Percentiles rank a stretch among this genome's conserved stretches.
Evolutionary conservation across 2,113 vertebrate genomes (phyloP).

Genomic region (Phalacrocorax pelagicus): DNA sequence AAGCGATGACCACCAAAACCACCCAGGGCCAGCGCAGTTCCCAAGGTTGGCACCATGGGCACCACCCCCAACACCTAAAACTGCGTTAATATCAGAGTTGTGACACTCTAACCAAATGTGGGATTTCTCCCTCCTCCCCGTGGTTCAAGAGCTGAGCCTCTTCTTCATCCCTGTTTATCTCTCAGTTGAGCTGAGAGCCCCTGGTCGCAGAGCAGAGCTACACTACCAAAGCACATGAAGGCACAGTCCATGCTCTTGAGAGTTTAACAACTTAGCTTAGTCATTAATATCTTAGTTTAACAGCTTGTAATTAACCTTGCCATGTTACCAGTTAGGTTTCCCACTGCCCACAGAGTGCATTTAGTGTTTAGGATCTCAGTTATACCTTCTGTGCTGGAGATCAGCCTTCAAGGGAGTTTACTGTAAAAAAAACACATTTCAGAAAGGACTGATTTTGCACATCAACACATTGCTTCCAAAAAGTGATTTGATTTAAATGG

Average conservation of each 20-base stretch:
- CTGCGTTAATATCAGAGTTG: not conserved
- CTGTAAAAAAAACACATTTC: not conserved
- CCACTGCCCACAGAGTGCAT: not conserved
- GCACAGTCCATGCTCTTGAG: not conserved
- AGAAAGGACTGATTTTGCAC: not conserved
- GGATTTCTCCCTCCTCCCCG: not conserved
- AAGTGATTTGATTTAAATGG: not conserved
- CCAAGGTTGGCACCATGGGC: not conserved
- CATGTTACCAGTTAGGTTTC: not conserved
- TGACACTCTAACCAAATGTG: fast-evolving
- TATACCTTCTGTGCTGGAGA: not conserved
- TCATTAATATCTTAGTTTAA: not conserved
- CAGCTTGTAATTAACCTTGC: not conserved
- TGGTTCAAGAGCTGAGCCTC: not conserved
- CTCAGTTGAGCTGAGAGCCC: not conserved
- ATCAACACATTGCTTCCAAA: not conserved
- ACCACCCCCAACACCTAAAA: not conserved
- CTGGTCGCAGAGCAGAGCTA: not conserved
- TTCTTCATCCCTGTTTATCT: not conserved
- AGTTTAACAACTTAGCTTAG: not conserved
- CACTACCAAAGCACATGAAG: not conserved
- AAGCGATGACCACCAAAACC: not conserved
- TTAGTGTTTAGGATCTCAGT: not conserved
- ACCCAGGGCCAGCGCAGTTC: not conserved
- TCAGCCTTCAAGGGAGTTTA: not conserved